Base-by-base conservation (phyloP, 2,113 vertebrate species). In the Ploceus nigricollis region DNA sequence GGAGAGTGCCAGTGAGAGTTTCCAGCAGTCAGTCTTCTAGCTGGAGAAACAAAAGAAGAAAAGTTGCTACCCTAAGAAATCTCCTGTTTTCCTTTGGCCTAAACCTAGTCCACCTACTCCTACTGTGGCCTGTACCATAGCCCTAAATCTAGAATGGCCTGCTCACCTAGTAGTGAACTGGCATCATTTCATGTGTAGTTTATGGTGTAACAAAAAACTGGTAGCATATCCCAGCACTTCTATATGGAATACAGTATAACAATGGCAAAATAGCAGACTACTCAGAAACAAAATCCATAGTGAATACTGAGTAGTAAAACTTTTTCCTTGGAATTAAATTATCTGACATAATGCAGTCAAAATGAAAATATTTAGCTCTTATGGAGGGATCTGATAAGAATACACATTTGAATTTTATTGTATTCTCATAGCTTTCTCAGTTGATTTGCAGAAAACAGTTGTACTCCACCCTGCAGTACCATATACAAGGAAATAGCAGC, bases 401-500 rank as follows among this genome's bases (percentile, higher is more conserved):
- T 18, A 45, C 9, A 42, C 30, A 31, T 83, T 90, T 87, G 25
- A 81, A 84, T 93, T 86, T 93, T 92, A 82, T 89, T 92, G 31
- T 90, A 60, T 83, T 93, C n/a, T 86, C 81, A 83, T 68, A 60
- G 18, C 20, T 64, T 94, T 83, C 60, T 68, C 5, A 2, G 88
- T 39, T 89, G 68, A 58, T 81, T 68, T 84, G 40, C 40, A 92
- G 73, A 96, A 87, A 92, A 76, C 33, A 40, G 42, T 54, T 86
- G 53, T 73, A 66, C 87, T 97, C 91, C 96, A 88, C 60, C 72
- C 87, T 60, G 27, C 45, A 86, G 45, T 78, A 89, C 22, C 44
- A 71, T 79, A 82, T 82, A 95, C 93, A 89, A 96, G 90, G 94
- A 97, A 96, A 97, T 21, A 96, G 45, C 82, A 77, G 65, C 58